Evolutionary conservation across 2,888 invertebrate genomes (phyloP).

Genomic region (Tenthredo distinguenda): DNA sequence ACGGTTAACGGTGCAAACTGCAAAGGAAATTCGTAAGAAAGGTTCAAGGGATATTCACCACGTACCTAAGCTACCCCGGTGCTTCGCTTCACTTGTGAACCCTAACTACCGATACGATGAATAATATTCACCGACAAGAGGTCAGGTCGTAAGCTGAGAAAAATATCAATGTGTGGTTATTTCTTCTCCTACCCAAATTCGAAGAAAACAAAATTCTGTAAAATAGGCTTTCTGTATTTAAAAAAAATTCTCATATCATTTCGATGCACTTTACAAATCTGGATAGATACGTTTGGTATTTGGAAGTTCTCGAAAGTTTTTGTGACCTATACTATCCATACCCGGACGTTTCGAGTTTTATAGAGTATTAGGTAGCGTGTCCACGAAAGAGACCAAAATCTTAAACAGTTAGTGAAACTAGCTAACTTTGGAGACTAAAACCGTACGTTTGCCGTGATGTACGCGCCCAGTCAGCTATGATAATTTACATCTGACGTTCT

Average conservation of each 20-base stretch:
- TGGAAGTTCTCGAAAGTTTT: neutral
- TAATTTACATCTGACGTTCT: conserved; percentile 14
- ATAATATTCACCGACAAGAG: neutral
- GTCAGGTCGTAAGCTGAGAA: neutral
- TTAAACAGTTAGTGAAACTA: neutral
- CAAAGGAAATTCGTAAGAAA: neutral
- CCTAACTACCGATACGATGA: conserved; percentile 24
- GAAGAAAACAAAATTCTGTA: neutral
- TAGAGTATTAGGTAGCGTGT: neutral
- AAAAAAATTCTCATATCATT: neutral
- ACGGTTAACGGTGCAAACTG: conserved; percentile 16
- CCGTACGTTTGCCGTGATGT: neutral
- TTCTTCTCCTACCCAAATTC: neutral
- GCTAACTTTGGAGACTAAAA: neutral
- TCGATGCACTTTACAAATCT: neutral
- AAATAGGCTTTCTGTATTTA: neutral
- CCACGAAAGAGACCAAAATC: neutral
- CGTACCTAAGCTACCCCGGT: neutral
- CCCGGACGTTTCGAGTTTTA: neutral
- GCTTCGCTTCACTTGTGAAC: conserved; percentile 16
- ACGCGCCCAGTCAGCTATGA: neutral
- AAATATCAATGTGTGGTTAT: conserved; percentile 20
- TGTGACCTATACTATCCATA: neutral
- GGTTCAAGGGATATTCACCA: conserved; percentile 15
- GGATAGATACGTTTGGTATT: neutral